Base-by-base conservation (phyloP, 64 coral and sea anemone species). In the Actinia tenebrosa region DNA sequence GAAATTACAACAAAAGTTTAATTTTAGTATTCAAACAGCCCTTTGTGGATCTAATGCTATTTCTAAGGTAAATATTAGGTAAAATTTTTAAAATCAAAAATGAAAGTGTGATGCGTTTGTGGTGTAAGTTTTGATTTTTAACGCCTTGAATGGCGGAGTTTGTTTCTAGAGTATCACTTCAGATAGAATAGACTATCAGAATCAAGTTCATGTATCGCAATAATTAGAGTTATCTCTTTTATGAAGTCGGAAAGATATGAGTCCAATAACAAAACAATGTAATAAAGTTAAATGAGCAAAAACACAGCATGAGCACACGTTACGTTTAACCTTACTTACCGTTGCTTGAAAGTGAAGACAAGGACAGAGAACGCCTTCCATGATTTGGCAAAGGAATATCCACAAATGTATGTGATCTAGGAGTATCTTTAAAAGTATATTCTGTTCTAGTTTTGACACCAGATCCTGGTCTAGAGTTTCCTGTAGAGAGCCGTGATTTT, bases 401-500 rank as follows among this genome's bases (percentile, higher is more conserved):
- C 13, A 80, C 58, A 62, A 30, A 62, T 37, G 56, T 85, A 16
- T 62, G 66, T 30, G 91, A 87, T 50, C 89, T 79, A 17, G 94
- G 91, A 60, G 91, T 89, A 60, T 86, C 92, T 80, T 75, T 69
- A 4, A 91, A 23, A 53, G 87, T 61, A 54, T 30, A 64, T 85
- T 77, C 88, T 60, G 60, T 78, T 16, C 91, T 86, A 3, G 88
- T 89, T 56, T 71, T 87, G 44, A 45, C 89, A 75, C 88, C 80
- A 37, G 94, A 96, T 81, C 71, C 54, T 9, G 94, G 88, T 20
- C 94, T 89, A 26, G 56, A 81, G 17, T 85, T 18, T 44, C 62
- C 86, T 37, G 66, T 45, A 30, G 83, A 86, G 53, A 80, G 75
- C 22, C 91, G 81, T 52, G 94, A 93, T 15, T 78, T 89, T 44